These are phyloP conservation scores for Megalops cyprinoides DNA, from an alignment of 2,797 vertebrate species.

Conservation along the genomic window DNA sequence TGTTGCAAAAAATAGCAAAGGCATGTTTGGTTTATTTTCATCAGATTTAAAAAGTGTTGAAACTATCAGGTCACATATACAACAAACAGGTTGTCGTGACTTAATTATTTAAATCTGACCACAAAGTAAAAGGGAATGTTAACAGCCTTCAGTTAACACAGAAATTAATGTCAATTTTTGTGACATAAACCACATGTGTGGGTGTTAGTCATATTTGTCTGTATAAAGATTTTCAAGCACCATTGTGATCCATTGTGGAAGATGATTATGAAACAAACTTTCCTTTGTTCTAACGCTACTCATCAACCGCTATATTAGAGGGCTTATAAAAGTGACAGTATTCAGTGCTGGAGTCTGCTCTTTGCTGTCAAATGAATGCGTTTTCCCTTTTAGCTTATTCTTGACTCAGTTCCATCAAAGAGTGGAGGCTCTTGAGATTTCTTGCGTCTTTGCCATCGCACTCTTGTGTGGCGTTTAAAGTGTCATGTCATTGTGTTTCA, in stretches of 20 bases:
- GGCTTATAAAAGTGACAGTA: background rate
- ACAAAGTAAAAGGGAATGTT: no score
- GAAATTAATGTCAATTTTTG: background rate
- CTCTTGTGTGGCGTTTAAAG: constrained; percentile 31
- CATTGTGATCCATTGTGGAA: background rate
- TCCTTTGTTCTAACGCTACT: constrained; percentile 12
- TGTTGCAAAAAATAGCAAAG: no score
- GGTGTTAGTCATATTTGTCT: background rate
- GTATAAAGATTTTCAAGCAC: background rate
- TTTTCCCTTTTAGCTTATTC: background rate
- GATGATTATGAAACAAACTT: constrained; percentile 3
- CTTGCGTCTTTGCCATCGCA: constrained; percentile 7
- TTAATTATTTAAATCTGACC: no score
- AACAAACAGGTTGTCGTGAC: no score
- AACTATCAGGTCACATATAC: no score
- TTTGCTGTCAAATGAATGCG: constrained; percentile 23
- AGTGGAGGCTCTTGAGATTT: background rate
- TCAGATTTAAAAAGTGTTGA: no score
- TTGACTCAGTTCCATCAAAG: background rate
- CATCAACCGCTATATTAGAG: background rate
- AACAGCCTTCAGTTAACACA: background rate
- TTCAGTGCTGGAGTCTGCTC: background rate
- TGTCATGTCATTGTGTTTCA: constrained; percentile 37
- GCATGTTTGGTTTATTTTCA: no score
- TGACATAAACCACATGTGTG: background rate